Base-by-base conservation (phyloP, 2,113 vertebrate species). In the Sorex fumeus region DNA sequence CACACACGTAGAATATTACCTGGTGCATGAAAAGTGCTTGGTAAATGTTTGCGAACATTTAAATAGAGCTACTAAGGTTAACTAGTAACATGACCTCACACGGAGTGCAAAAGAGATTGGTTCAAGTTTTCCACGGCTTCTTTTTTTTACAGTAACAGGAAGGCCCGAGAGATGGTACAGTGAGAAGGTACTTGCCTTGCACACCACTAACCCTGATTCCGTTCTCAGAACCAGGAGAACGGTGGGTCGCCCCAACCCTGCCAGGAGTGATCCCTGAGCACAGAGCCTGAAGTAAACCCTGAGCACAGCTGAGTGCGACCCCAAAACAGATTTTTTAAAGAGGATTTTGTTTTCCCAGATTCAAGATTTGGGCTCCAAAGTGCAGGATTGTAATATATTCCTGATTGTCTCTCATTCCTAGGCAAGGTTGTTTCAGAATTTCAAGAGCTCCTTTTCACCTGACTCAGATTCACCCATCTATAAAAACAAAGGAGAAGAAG, bases 301-400 rank as follows among this genome's bases (percentile, higher is more conserved):
- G 47, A 50, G 47, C 47, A 50, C 47, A 10, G 13, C 47, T 13
- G 45, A 47, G 45, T 47, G 9, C 10, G 47, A 50, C 47, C 47
- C 47, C 6, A 50, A 50, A 50, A 50, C 2, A 13, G 6, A 50
- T 12, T 12, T 50, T 50, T 50, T 50, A 50, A 50, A 50, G 47
- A 50, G 13, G 13, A 50, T 50, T 50, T 50, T 50, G 47, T 50
- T 50, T 64, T 83, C 82, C 83, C 66, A 57, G 72, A 79, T 50
- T 92, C 40, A 91, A n/a, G 18, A 71, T 85, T 47, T 92, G 79
- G 5, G 6, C 50, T 76, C 94, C 81, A 77, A 25, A 45, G 70
- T 71, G 69, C 36, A 93, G 30, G 3, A 6, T n/a, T 70, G 47
- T 95, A 84, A 78, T 91, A 71, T 85, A 95, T 93, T 90, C 47